These are phyloP conservation scores for Corydoras sp. DNA, from an alignment of 2,113 vertebrate species.

Conservation along the genomic window DNA sequence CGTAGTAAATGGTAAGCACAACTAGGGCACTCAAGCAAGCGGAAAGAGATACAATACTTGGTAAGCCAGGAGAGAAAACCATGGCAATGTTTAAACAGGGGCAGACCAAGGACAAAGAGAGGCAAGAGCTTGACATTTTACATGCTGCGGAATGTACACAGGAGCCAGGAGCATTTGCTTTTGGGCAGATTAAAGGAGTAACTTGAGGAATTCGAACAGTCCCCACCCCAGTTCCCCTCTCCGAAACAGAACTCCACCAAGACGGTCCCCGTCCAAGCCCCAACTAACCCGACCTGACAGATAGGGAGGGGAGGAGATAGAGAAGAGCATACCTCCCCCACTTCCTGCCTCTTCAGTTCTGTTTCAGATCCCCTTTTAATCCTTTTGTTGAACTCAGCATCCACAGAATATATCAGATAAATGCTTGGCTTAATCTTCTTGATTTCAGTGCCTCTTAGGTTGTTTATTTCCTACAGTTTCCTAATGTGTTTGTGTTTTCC, in stretches of 20 bases:
- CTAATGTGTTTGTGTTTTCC: not conserved
- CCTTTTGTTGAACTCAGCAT: conserved; percentile 52
- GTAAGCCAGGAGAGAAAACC: conserved; percentile 23
- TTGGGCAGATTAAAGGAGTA: conserved; percentile 43
- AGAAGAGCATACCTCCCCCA: conserved; percentile 24
- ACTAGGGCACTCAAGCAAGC: conserved; percentile 25
- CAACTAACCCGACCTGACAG: conserved; percentile 60
- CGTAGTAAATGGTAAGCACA: conserved; percentile 17
- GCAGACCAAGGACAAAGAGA: conserved; percentile 24
- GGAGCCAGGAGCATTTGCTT: conserved; percentile 28
- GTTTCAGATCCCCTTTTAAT: conserved; percentile 35
- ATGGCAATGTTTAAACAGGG: conserved; percentile 33
- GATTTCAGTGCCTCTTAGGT: conserved; percentile 13
- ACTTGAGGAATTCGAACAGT: conserved; percentile 38
- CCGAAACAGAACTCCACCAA: conserved; percentile 39
- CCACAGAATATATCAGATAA: conserved; percentile 48
- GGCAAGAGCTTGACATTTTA: conserved; percentile 30
- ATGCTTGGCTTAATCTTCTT: conserved; percentile 55
- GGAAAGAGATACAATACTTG: conserved; percentile 6
- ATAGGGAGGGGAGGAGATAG: conserved; percentile 44
- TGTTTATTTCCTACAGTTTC: not conserved
- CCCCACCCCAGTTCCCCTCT: conserved; percentile 21
- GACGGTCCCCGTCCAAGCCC: conserved; percentile 37
- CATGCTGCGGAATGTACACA: conserved; percentile 26
- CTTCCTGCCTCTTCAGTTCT: conserved; percentile 4